Evolutionary conservation across 2,797 vertebrate species (phyloP), one percentile per base, ranked within the genome.

Genomic region (Betta splendens): DNA sequence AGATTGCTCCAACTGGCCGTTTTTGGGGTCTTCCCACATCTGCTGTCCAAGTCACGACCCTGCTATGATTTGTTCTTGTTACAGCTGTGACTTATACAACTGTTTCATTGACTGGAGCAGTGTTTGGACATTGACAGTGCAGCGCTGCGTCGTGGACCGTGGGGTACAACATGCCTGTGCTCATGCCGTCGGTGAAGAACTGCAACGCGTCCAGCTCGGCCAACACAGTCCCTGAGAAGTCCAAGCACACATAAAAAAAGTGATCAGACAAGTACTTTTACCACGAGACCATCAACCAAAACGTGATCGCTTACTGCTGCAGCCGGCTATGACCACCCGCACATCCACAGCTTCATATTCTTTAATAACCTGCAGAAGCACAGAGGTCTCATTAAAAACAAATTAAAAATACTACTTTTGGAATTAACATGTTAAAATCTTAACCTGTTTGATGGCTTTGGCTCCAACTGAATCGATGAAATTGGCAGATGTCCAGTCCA

Each of bases 391-490:
- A n/a, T n/a, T n/a, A n/a, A n/a, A n/a, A n/a, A n/a, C n/a, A n/a
- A n/a, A n/a, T n/a, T n/a, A n/a, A n/a, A n/a, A n/a, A n/a, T n/a
- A n/a, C n/a, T n/a, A n/a, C n/a, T n/a, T n/a, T n/a, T n/a, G n/a
- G n/a, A n/a, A n/a, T n/a, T n/a, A n/a, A n/a, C n/a, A n/a, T n/a
- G n/a, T n/a, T n/a, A n/a, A n/a, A n/a, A n/a, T n/a, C n/a, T n/a
- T n/a, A 33, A 98, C 96, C 46, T 94, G 91, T 84, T 95, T 94
- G 68, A 99, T 55, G 61, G 93, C 90, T 90, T 98, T 98, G 15
- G 92, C 94, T 77, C 95, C 97, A 37, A 98, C 96, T 0, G 95
- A 96, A 86, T 99, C 97, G 5, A 98, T 89, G 70, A 98, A 99
- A 87, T 91, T 95, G 75, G 92, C 93, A 0, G 93, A 85, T 0